Base-by-base conservation (phyloP, 2,888 invertebrate genomes). In the Smittia aterrima region DNA sequence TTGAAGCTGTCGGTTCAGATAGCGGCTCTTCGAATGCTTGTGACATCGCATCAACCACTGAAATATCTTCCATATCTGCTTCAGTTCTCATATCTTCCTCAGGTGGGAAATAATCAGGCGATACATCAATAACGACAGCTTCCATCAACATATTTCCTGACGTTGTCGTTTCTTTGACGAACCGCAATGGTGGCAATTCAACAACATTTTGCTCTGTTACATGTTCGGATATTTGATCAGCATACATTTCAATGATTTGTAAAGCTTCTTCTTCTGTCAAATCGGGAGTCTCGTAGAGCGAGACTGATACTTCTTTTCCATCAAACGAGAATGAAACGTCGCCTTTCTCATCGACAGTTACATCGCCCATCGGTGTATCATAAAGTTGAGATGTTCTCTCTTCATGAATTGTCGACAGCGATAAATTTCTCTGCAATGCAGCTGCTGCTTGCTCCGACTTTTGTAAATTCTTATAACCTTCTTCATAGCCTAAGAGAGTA, bases 221-320 rank as follows among this genome's bases (percentile, higher is more conserved):
- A 80, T 95, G 92, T 83, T 95, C 95, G 0, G 95, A 95, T 75
- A 95, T 85, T 82, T 95, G 94, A 80, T 95, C 94, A 0, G 95
- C 95, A 79, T 95, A 95, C 93, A 95, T 95, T 86, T 95, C 95
- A 0, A 95, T 91, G 78, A 95, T 93, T 83, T 95, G 92, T 38
- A 94, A 85, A 0, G 95, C 95, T 84, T 95, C 95, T 81, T 95
- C 93, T 82, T 95, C 94, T 0, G 95, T 95, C 68, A 95, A 85
- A 83, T 95, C 95, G 0, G 95, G 95, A 0, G 95, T 95, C 84
- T 95, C 95, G 79, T 95, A 95, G 1, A 95, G 83, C 1, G 95
- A 95, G 0, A 95, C 93, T 0, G 94, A 94, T 0, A 95, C 93
- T 84, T 95, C 95, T 83, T 93, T 93, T 1, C 95, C 95, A 79